Evolutionary conservation across 2,797 vertebrate species (phyloP), one percentile per base, ranked within the genome.

Genomic region (Clarias laeviceps): DNA sequence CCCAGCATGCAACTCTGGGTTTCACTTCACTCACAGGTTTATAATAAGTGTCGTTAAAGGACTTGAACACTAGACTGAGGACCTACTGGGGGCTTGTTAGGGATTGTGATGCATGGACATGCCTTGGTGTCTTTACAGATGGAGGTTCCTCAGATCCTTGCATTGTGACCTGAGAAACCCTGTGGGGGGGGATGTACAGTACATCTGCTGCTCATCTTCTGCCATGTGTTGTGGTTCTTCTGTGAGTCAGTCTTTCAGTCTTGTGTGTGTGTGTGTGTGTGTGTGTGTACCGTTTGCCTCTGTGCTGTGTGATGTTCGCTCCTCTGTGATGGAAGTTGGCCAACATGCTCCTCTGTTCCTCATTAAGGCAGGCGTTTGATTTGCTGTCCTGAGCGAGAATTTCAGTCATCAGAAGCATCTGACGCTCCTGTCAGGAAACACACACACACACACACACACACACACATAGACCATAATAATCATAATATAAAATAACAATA

Each of bases 401-500:
- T 14, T 93, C 91, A 20, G 94, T 95, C 88, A 96, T 95, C 29
- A 95, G 90, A 90, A 95, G 94, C 93, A 96, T 95, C 93, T 95
- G 94, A 56, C 94, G 84, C 82, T 95, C 92, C 95, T 96, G 91
- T 32, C 20, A 80, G 3, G 22, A 14, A 62, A 79, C 56, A 61
- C 56, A 37, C 76, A 59, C 56, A 45, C 40, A 45, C 9, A 45
- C 40, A 40, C 40, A 40, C 40, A 40, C 45, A 45, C 45, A 11
- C 45, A 45, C 45, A 45, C 37, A 40, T 5, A 37, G 34, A 37
- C 34, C 34, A 37, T 37, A 5, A 37, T 37, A 37, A 37, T 37
- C 37, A 37, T n/a, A n/a, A n/a, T n/a, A n/a, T n/a, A n/a, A n/a
- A 32, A 34, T 2, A 68, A 18, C 8, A 20, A 2, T 5, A 32